Evolutionary conservation across 1,140 invertebrate genomes (phyloP).

Genomic region (Tetragonula clypearis): DNA sequence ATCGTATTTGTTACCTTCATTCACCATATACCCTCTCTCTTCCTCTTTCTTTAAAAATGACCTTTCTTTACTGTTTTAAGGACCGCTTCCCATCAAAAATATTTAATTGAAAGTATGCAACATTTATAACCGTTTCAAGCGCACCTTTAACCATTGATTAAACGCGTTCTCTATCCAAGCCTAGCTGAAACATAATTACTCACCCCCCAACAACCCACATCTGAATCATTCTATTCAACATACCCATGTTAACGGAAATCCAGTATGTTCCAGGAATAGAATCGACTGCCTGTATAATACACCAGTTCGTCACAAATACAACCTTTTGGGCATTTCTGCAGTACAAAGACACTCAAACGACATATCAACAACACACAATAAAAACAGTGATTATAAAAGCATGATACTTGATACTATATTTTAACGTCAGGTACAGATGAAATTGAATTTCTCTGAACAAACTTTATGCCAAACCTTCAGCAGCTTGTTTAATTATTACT

Average conservation of each 20-base stretch:
- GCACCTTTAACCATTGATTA: neutral
- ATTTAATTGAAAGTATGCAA: conserved; percentile 2
- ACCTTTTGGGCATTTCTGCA: conserved; percentile 24
- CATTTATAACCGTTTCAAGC: neutral
- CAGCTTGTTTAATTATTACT: neutral
- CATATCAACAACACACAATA: conserved; percentile 9
- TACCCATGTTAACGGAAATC: conserved; percentile 25
- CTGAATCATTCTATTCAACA: conserved; percentile 1
- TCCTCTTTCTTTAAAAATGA: neutral
- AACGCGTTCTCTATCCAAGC: conserved; percentile 4
- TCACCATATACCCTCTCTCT: neutral
- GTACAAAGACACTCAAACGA: conserved; percentile 38
- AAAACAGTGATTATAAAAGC: conserved; percentile 22
- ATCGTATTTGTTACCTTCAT: conserved; percentile 23
- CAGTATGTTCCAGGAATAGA: conserved; percentile 18
- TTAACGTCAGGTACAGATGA: neutral
- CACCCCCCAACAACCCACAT: neutral
- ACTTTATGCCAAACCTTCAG: neutral
- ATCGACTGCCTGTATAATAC: conserved; percentile 5
- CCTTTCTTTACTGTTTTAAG: conserved; percentile 8
- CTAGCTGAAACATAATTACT: conserved; percentile 46
- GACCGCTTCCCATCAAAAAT: neutral
- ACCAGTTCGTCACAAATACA: neutral
- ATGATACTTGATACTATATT: conserved; percentile 7
- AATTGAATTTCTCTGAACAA: conserved; percentile 3